Percentiles rank a stretch among this genome's conserved stretches.
Evolutionary conservation across 2,113 vertebrate species (phyloP).

Genomic region (Menidia beryllina): DNA sequence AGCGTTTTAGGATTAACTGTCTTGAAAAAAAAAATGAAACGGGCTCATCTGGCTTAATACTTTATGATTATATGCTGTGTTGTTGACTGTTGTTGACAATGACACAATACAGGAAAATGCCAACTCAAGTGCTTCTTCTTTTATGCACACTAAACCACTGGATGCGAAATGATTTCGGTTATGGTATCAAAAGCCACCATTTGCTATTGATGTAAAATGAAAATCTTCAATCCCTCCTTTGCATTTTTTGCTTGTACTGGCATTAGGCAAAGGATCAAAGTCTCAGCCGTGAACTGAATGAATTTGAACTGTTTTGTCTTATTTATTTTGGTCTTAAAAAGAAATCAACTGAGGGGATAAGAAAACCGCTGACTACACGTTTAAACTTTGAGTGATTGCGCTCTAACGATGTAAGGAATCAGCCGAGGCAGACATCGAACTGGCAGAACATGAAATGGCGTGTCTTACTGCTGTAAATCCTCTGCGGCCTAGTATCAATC

Average conservation of each 20-base stretch:
- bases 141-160: slow-evolving; percentile 19
- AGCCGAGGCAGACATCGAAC: slow-evolving; percentile 34
- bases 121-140: slow-evolving; percentile 46
- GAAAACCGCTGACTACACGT: slow-evolving; percentile 17
- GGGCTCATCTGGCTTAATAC: slow-evolving; percentile 43
- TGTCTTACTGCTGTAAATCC: slow-evolving; percentile 53
- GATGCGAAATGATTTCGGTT: slow-evolving; percentile 38
- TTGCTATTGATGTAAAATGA: slow-evolving; percentile 43
- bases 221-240: slow-evolving; percentile 29
- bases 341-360: slow-evolving; percentile 3
- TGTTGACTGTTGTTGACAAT: slow-evolving; percentile 31
- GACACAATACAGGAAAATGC: slow-evolving; percentile 37
- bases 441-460: slow-evolving; percentile 63
- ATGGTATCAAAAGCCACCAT: slow-evolving; percentile 23
- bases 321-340: too few relatives aligned
- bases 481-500: slow-evolving; percentile 68
- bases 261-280: slow-evolving; percentile 36
- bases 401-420: not conserved
- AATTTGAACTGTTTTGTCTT: slow-evolving; percentile 18
- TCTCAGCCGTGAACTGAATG: slow-evolving; percentile 16
- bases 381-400: too few relatives aligned
- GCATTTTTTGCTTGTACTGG: not conserved
- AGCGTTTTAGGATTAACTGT: slow-evolving; percentile 56
- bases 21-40: slow-evolving; percentile 47
- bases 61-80: slow-evolving; percentile 48